Evolutionary conservation across 2,797 vertebrate species (phyloP), one percentile per base, ranked within the genome.

Genomic region (Peromyscus nudipes): DNA sequence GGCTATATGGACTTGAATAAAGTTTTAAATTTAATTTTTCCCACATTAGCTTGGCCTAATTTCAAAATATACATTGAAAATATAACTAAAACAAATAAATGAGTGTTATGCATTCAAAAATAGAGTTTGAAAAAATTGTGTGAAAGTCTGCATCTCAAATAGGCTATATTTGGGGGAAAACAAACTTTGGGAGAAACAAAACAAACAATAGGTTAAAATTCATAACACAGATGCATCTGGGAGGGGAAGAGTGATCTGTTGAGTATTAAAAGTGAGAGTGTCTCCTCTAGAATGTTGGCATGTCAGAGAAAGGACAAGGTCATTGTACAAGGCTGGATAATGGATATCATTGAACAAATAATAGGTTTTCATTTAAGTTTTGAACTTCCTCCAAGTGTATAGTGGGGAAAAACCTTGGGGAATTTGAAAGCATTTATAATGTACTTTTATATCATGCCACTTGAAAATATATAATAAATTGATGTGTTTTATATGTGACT

Each of bases 351-450:
- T 31, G 27, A 84, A 92, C 4, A 84, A 80, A 13, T 4, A 67
- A 85, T 62, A 84, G 31, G 52, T 80, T 98, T 89, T 73, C 3
- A 79, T 71, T 92, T 96, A 85, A 57, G 43, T 40, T 92, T 73
- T 79, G 75, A 92, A 55, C 55, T 69, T 90, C 2, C 40, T 89
- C 9, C 19, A 69, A 73, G 79, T 92, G 9, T 37, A 64, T 49
- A 90, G 34, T 52, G 46, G n/a, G 46, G n/a, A 77, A 87, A 96
- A 87, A 25, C 87, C n/a, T 90, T 89, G 87, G 21, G 23, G 67
- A 40, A 91, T 75, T 83, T 92, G 3, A 94, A 67, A 88, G 13
- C 13, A 62, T 69, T 94, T 96, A 75, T 60, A 9, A 80, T 80
- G 31, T 67, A 31, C 25, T 34, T 92, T 52, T 75, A 64, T 6